Evolutionary conservation across 1,140 invertebrate species (phyloP), one percentile per base, ranked within the genome.

Genomic region (Euwallacea similis): DNA sequence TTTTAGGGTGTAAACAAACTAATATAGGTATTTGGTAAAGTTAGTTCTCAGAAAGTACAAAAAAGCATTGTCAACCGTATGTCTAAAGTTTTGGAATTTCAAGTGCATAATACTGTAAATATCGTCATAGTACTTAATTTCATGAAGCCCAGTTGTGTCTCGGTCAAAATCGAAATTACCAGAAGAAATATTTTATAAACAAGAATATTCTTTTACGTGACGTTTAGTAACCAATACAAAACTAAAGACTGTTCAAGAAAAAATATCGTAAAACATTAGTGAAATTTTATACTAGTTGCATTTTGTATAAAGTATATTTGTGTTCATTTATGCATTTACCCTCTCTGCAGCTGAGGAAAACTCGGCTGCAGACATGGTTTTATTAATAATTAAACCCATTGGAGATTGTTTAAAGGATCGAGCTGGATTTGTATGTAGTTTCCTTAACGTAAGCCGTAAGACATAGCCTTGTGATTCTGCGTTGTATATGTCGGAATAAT

Each of bases 191-290:
- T 15, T 33, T 15, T 58, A 13, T 15, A 16, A 58, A 58, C 21
- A 68, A 72, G 73, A 73, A 64, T 76, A 76, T 74, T 76, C 73
- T 76, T 76, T 76, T 76, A 76, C 75, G 69, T 66, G 67, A 71
- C 71, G 74, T 76, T 74, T 74, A 74, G 64, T 42, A 73, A 76
- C 58, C 61, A 73, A 70, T 73, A 71, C 70, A 76, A 74, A 74
- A 69, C 73, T 70, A 73, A 74, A 76, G 75, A 76, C 75, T 76
- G 75, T 76, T 69, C 62, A 72, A 76, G 71, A 69, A 69, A 71
- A 71, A 73, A 74, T 76, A 76, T 74, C 73, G 60, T 68, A 68
- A 74, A 76, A 73, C 59, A 58, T 64, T 58, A 75, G 74, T 71
- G 68, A 71, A 74, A 76, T 73, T 74, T 74, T 74, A 71, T 74